Conservation (phyloP, 1,140 invertebrate genomes). For the Lordiphosa clarofinis region DNA sequence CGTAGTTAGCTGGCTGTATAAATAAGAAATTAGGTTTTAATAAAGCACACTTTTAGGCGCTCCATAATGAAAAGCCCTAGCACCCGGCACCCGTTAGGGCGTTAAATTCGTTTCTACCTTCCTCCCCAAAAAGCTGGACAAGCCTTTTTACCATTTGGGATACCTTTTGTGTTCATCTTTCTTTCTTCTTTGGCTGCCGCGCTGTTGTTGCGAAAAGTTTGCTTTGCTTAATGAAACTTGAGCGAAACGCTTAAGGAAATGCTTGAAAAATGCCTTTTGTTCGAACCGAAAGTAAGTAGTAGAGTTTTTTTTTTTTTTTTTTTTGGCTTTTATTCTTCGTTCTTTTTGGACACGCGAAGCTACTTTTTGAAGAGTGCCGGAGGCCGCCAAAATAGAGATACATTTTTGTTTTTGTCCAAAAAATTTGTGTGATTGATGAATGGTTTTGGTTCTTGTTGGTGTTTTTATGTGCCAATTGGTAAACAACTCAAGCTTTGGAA, state of each 20-base stretch:
- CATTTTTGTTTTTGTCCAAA: conserved; percentile 12
- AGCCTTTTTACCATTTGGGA: conserved; percentile 27
- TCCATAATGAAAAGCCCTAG: conserved; percentile 54
- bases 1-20: conserved; percentile 48
- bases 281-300: conserved; percentile 17
- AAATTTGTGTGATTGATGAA: conserved; percentile 43
- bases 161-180: conserved; percentile 21
- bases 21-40: conserved; percentile 72
- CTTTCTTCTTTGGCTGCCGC: not conserved
- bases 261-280: conserved; percentile 67
- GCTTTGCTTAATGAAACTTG: conserved; percentile 64
- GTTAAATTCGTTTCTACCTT: conserved; percentile 10
- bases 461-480: conserved; percentile 23
- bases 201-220: conserved; percentile 49
- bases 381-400: conserved; percentile 21
- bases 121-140: conserved; percentile 15
- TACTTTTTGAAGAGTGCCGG: conserved; percentile 29
- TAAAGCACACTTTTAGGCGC: conserved; percentile 61
- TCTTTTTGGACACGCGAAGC: conserved; percentile 20
- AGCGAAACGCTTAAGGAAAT: conserved; percentile 69
- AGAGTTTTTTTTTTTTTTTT: conserved; percentile 20
- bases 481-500: conserved; percentile 17
- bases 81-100: conserved; percentile 4
- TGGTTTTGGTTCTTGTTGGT: conserved; percentile 7
- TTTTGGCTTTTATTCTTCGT: conserved; percentile 16